Evolutionary conservation across 1,140 invertebrate genomes (phyloP), one percentile per base, ranked within the genome.

Genomic region (Archivesica marissinica): DNA sequence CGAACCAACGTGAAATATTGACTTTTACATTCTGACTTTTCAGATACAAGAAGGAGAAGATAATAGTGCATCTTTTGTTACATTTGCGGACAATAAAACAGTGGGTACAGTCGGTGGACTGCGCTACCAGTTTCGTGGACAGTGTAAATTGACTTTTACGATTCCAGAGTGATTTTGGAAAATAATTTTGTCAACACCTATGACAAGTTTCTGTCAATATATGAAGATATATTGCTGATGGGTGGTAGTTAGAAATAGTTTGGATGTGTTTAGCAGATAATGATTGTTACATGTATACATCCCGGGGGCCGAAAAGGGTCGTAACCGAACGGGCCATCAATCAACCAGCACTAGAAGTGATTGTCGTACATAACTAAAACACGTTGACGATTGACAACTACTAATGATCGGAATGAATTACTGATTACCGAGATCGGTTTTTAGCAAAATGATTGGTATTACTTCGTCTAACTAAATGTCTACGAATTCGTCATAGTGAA

Each of bases 141-240:
- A 13, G 25, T 28, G 25, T 44, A 56, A 38, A 77, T 61, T 77
- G 75, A 77, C 75, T 61, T 77, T 77, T 77, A 77, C 50, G 75
- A 77, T 61, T 35, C 56, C 75, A 38, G 15, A 33, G 75, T 33
- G 75, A 38, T 30, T 59, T 77, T 77, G 56, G 56, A 61, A 77
- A 77, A 77, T 77, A 77, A 77, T 77, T 77, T 77, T 77, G 75
- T 77, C 54, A 59, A 59, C 54, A 59, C 54, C 75, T 77, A 25
- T 61, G 75, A 56, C 75, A 59, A 30, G 56, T 30, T 44, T 28
- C 75, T 77, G 75, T 77, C 75, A 77, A 77, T 77, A 59, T 13
- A 9, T 72, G 41, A 44, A 47, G 68, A 72, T 72, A 72, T 47
- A 72, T 50, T 47, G 50, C 17, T 30, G 38, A 70, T 70, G 25